A percentile compares a stretch with the other conserved stretches of the same genome.
These are phyloP conservation scores for Terebella lapidaria DNA, from an alignment of 2,888 invertebrate species.

Conservation along the genomic window DNA sequence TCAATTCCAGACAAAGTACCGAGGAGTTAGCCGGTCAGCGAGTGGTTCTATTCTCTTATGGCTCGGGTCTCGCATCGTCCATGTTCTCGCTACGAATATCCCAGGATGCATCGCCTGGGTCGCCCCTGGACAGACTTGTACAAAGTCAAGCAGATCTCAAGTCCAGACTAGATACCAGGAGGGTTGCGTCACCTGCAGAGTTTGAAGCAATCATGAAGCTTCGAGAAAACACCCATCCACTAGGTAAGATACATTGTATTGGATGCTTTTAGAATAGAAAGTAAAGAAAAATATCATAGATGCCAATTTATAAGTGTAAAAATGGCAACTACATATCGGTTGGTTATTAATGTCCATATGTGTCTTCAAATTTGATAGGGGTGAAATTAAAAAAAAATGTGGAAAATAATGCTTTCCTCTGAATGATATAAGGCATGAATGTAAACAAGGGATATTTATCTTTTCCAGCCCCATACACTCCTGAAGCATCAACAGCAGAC, in stretches of 20 bases:
- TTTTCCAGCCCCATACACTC: constrained; percentile 71
- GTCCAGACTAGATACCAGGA: constrained; percentile 65
- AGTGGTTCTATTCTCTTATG: constrained; percentile 90
- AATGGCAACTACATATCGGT: no score
- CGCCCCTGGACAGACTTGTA: constrained; percentile 64
- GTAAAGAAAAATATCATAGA: no score
- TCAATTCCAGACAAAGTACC: constrained; percentile 36
- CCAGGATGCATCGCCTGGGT: constrained; percentile 59
- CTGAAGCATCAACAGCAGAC: constrained; percentile 65
- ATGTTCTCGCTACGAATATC: constrained; percentile 83
- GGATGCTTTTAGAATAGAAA: no score
- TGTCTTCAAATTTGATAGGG: no score
- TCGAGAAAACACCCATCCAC: constrained; percentile 78
- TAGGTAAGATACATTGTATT: no score
- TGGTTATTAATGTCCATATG: no score
- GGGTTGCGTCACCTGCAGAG: constrained; percentile 67
- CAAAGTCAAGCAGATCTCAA: constrained; percentile 67
- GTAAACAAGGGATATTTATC: neutral
- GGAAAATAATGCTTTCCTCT: neutral
- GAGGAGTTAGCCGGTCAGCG: constrained; percentile 72
- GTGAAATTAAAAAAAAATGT: no score
- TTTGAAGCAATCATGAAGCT: constrained; percentile 76
- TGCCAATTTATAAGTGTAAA: no score
- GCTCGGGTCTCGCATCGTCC: constrained; percentile 90
- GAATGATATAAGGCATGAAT: neutral